Percentiles rank a stretch among this genome's conserved stretches.
phyloP scores from a whole-genome alignment of 2,888 invertebrate species.

The Agrilus mali region DNA sequence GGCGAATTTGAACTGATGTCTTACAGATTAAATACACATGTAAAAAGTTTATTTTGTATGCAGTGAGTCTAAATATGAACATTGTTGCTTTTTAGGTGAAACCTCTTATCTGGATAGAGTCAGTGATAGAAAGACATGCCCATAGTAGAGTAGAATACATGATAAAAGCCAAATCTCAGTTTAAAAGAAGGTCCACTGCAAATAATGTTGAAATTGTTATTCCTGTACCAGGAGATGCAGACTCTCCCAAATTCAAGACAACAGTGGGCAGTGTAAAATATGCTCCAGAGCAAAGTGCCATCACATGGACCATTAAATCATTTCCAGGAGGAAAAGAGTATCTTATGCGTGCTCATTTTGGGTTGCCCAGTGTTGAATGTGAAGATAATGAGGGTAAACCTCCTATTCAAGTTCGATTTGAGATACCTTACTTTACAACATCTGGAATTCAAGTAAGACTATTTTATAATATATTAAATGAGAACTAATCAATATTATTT shows the following conservation, averaged over 20 bases:
- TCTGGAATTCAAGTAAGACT: constrained; percentile 84
- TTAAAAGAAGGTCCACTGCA: constrained; percentile 92
- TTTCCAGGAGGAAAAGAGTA: constrained; percentile 98
- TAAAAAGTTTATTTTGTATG: constrained; percentile 12
- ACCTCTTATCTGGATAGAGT: constrained; percentile 97
- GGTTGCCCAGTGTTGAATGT: constrained; percentile 87
- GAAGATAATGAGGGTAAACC: constrained; percentile 94
- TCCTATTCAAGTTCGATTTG: constrained; percentile 97
- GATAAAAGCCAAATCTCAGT: constrained; percentile 98
- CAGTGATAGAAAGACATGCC: constrained; percentile 92
- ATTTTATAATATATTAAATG: not conserved
- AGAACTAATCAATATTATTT: not conserved
- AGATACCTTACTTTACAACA: constrained; percentile 97
- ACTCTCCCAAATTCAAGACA: constrained; percentile 96
- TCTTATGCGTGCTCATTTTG: constrained; percentile 95
- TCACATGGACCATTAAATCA: constrained; percentile 95
- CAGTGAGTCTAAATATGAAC: not conserved
- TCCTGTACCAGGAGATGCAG: constrained; percentile 92
- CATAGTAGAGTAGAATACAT: constrained; percentile 97
- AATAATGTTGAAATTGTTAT: constrained; percentile 98
- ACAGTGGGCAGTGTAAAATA: constrained; percentile 96
- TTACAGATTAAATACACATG: constrained; percentile 91
- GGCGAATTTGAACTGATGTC: constrained; percentile 99
- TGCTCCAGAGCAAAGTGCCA: constrained; percentile 91
- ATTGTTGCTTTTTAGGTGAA: constrained; percentile 42